A percentile compares a stretch with the other conserved stretches of the same genome.
phyloP scores from a whole-genome alignment of 2,888 invertebrate species.

The Schizotus pectinicornis region DNA sequence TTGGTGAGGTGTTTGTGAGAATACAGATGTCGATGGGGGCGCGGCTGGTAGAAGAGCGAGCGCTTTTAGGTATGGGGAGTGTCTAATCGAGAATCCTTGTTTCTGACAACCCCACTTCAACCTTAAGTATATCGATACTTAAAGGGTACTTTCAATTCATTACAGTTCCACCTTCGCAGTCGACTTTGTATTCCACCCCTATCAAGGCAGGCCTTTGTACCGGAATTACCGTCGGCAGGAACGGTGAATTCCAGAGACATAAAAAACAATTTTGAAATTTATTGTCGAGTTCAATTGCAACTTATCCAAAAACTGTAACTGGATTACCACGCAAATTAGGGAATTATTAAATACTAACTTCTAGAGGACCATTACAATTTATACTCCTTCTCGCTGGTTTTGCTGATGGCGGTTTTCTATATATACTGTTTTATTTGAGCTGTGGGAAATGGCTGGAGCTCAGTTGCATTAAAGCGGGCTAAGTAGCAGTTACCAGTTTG shows the following conservation, averaged over 20 bases:
- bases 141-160: constrained; percentile 50
- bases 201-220: constrained; percentile 8
- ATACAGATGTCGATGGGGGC: constrained; percentile 44
- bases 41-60: constrained; percentile 26
- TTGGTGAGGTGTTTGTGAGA: constrained; percentile 38
- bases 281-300: too few relatives aligned
- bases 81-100: constrained; percentile 57
- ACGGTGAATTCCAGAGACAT: too few relatives aligned
- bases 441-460: constrained; percentile 25
- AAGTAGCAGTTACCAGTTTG: constrained; percentile 31
- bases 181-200: constrained; percentile 18
- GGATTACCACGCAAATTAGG: background rate
- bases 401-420: constrained; percentile 14
- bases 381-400: constrained; percentile 12
- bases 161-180: constrained; percentile 37
- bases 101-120: constrained; percentile 51
- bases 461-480: constrained; percentile 28
- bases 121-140: constrained; percentile 50
- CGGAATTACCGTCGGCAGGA: constrained; percentile 7
- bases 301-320: too few relatives aligned
- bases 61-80: constrained; percentile 36
- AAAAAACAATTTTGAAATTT: too few relatives aligned
- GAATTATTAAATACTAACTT: constrained; percentile 2
- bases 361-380: constrained; percentile 17
- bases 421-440: constrained; percentile 25